phyloP scores from a whole-genome alignment of 2,888 invertebrate species.

The Pandemis corylana region DNA sequence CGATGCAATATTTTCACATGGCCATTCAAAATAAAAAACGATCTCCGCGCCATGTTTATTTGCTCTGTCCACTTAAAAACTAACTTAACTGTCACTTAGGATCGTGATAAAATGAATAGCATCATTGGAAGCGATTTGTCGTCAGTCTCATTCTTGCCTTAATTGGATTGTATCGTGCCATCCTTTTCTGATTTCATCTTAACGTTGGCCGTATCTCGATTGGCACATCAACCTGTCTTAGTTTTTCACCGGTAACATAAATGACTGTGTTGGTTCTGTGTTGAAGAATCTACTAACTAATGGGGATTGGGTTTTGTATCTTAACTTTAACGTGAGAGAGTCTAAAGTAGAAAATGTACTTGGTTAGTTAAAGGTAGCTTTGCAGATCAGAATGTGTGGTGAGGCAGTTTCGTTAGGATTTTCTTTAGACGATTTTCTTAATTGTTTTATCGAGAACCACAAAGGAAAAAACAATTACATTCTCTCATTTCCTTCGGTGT shows the following conservation, averaged over 20 bases:
- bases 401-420: not conserved
- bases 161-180: conserved; percentile 45
- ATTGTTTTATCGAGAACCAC: not conserved
- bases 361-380: not conserved
- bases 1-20: not conserved
- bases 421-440: not conserved
- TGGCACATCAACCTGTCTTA: conserved; percentile 67
- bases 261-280: conserved; percentile 12
- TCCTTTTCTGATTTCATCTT: conserved; percentile 54
- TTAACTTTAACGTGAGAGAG: not conserved
- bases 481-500: too few species aligned
- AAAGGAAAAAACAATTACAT: not conserved
- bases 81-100: conserved; percentile 51
- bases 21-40: conserved; percentile 1
- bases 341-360: not conserved
- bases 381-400: not conserved
- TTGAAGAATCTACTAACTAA: not conserved
- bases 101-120: conserved; percentile 56
- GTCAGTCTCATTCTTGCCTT: conserved; percentile 51
- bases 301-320: not conserved
- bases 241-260: conserved; percentile 44
- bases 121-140: conserved; percentile 47
- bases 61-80: conserved; percentile 37
- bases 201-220: conserved; percentile 61
- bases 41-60: conserved; percentile 39